phyloP scores from a whole-genome alignment of 2,113 vertebrate genomes.

The Paramisgurnus dabryanus region DNA sequence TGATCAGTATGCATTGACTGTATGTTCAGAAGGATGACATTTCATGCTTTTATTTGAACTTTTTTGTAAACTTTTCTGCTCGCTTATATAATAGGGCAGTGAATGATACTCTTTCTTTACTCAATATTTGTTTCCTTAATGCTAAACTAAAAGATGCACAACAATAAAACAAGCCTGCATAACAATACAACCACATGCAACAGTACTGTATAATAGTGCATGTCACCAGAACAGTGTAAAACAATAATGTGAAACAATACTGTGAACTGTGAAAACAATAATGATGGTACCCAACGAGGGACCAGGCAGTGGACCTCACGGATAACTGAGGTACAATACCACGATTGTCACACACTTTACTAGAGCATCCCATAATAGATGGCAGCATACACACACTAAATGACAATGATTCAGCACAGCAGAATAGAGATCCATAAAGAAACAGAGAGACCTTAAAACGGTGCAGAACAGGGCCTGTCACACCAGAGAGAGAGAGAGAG shows the following conservation, averaged over 20 bases:
- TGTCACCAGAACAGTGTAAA: slow-evolving; percentile 7
- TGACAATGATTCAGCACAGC: slow-evolving; percentile 9
- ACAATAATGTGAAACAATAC: too few relatives aligned
- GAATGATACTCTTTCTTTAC: too few relatives aligned
- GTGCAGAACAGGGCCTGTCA: too few relatives aligned
- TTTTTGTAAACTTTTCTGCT: too few relatives aligned
- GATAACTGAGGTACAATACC: slow-evolving; percentile 13
- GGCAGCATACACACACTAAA: not conserved
- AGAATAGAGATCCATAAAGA: not conserved
- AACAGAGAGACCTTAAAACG: not conserved
- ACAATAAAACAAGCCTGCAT: too few relatives aligned
- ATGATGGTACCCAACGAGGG: not conserved
- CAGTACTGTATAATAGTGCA: not conserved
- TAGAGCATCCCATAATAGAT: not conserved
- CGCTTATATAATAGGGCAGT: too few relatives aligned
- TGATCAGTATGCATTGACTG: too few relatives aligned
- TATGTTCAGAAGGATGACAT: too few relatives aligned
- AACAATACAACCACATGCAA: not conserved
- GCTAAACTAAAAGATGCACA: too few relatives aligned
- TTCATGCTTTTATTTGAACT: too few relatives aligned
- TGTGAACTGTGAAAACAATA: slow-evolving; percentile 16
- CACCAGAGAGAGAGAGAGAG: too few relatives aligned
- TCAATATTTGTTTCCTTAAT: not conserved
- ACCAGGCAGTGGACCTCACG: slow-evolving; percentile 13
- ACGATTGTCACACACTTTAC: slow-evolving; percentile 14